Evolutionary conservation across 2,113 vertebrate genomes (phyloP), one percentile per base, ranked within the genome.

Genomic region (Carassius auratus): DNA sequence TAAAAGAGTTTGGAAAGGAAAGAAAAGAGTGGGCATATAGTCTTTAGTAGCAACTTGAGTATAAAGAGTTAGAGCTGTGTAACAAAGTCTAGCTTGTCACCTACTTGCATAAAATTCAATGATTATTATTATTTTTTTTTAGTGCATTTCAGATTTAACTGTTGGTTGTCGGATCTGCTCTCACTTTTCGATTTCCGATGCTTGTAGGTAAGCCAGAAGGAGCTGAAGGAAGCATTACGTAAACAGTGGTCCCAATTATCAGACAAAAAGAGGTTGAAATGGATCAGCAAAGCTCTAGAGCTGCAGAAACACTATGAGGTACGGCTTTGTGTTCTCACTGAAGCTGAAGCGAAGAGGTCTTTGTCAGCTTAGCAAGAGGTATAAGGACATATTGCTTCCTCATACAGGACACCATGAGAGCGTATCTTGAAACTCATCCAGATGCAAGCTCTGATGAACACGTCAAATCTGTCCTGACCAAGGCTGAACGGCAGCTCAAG

Each of bases 271-370:
- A 91, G 95, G 0, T 91, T 96, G 9, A 96, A 96, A 87, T 96
- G 95, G 95, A 96, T 96, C 93, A 95, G 94, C 91, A 96, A 95
- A 85, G 95, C 95, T 6, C 92, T 96, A 92, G 95, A 96, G 87
- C 92, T 96, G 12, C 95, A 96, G 91, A 96, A 95, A 74, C 92
- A 94, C 81, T 95, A 94, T 0, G 94, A 93, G 95, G 95, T 95
- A 45, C 3, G 6, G 26, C 12, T 57, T 57, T 8, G 69, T 0
- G 14, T 38, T 74, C 30, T 26, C 23, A 74, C 19, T 52, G 36
- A 8, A 21, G 52, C 30, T 9, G 19, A 59, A 21, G 7, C 5
- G 15, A 13, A 8, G 4, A 17, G 61, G 15, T 21, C 59, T 52
- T 86, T 33, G 52, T 61, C 21, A 8, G 36, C 23, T 61, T 33